These are phyloP conservation scores for Crax fasciolata DNA, from an alignment of 2,797 vertebrate genomes.

Conservation along the genomic window DNA sequence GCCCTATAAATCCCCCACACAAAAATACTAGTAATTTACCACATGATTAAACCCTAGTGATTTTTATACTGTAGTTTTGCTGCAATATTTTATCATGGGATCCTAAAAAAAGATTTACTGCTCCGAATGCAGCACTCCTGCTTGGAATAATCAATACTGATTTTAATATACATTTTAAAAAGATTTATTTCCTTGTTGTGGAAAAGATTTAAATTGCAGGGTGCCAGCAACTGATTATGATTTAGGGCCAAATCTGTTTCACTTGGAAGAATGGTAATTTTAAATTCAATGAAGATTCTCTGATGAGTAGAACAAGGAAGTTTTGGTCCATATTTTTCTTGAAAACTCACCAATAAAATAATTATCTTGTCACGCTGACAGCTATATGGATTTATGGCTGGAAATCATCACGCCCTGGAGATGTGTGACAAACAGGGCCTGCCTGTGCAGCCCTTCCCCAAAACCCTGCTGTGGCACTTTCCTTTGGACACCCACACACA, in stretches of 20 bases:
- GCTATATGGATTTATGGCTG: conserved; percentile 30
- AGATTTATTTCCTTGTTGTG: conserved; percentile 74
- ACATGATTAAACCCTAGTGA: conserved; percentile 65
- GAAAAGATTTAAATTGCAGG: conserved; percentile 70
- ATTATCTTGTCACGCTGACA: conserved; percentile 60
- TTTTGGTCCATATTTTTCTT: conserved; percentile 55
- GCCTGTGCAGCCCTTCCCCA: not conserved
- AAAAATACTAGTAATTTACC: conserved; percentile 72
- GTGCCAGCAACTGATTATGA: conserved; percentile 62
- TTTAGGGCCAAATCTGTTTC: conserved; percentile 68
- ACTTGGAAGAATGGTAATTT: conserved; percentile 57
- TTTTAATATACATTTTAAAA: conserved; percentile 69
- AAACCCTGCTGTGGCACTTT: not conserved
- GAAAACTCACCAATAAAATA: conserved; percentile 47
- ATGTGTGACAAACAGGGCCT: not conserved
- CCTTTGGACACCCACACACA: fast-evolving
- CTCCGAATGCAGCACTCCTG: not conserved
- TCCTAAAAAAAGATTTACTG: conserved; percentile 65
- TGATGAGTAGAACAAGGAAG: conserved; percentile 52
- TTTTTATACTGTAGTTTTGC: conserved; percentile 48
- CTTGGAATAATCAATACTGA: conserved; percentile 77
- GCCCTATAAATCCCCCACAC: conserved; percentile 68
- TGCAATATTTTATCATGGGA: conserved; percentile 60
- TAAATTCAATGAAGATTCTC: conserved; percentile 63
- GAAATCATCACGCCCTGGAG: conserved; percentile 9